phyloP scores from a whole-genome alignment of 1,140 invertebrate species.

The Panagrolaimus sp. region DNA sequence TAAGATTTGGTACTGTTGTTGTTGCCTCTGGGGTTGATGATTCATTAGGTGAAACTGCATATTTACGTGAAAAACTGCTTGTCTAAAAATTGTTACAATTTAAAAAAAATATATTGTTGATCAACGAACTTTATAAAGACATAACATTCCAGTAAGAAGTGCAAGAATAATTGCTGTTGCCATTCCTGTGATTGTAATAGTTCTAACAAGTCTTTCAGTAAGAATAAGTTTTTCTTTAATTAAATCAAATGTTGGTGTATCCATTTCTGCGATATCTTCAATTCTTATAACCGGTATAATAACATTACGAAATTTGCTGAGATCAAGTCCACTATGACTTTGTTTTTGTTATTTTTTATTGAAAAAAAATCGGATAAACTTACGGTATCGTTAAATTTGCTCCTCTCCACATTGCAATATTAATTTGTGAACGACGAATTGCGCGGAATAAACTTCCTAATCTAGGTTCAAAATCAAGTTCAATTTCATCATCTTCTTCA shows the following conservation, averaged over 20 bases:
- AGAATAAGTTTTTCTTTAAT: constrained; percentile 38
- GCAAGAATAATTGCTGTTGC: background rate
- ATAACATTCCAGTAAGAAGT: background rate
- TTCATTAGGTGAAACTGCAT: background rate
- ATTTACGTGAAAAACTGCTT: background rate
- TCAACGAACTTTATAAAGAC: background rate
- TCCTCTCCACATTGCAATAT: constrained; percentile 38
- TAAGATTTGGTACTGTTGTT: background rate
- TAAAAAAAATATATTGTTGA: background rate
- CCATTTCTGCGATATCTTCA: constrained; percentile 36
- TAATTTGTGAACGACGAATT: constrained; percentile 42
- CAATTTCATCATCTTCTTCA: constrained; percentile 53
- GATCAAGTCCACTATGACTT: constrained; percentile 26
- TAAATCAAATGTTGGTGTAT: constrained; percentile 28
- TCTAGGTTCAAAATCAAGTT: constrained; percentile 35
- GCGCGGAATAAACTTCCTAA: constrained; percentile 30
- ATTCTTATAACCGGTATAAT: constrained; percentile 40
- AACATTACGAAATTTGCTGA: constrained; percentile 30
- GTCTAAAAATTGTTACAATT: background rate
- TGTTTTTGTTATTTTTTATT: background rate
- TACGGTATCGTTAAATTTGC: constrained; percentile 34
- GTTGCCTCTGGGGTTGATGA: background rate
- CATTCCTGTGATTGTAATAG: constrained; percentile 4
- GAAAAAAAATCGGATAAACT: constrained; percentile 9
- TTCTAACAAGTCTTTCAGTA: background rate